These are phyloP conservation scores for Chymomyza caudatula DNA, from an alignment of 2,888 invertebrate genomes.

Conservation along the genomic window DNA sequence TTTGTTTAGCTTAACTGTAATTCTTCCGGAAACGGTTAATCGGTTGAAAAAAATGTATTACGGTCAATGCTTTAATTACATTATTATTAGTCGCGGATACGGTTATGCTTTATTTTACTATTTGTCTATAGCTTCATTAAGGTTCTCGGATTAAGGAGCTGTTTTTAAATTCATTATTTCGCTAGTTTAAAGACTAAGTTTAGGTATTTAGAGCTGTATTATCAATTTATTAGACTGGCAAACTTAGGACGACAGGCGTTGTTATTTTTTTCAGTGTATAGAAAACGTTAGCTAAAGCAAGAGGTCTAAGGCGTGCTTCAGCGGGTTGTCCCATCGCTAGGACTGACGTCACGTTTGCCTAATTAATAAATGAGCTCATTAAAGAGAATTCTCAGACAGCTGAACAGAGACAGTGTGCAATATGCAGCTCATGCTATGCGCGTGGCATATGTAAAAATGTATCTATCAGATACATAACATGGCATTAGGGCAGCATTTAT, in stretches of 20 bases:
- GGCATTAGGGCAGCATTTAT: conserved; percentile 42
- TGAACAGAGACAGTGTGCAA: not conserved
- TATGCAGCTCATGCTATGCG: not conserved
- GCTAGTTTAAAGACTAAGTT: no score
- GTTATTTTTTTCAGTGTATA: no score
- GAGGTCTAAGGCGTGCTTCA: not conserved
- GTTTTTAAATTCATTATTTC: no score
- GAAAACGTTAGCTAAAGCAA: no score
- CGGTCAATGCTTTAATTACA: no score
- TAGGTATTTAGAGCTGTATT: not conserved
- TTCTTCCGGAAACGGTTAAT: no score
- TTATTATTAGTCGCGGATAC: no score
- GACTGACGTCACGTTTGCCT: conserved; percentile 54
- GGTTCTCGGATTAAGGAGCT: no score
- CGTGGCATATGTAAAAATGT: conserved; percentile 14
- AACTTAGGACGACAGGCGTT: not conserved
- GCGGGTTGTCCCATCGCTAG: conserved; percentile 18
- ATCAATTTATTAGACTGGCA: not conserved
- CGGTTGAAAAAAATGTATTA: no score
- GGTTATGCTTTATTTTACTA: no score
- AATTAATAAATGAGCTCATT: conserved; percentile 66
- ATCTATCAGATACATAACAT: conserved; percentile 36
- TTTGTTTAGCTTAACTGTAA: no score
- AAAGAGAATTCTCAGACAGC: conserved; percentile 18
- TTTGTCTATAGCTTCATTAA: no score